Evolutionary conservation across 2,113 vertebrate genomes (phyloP).

Genomic region (Vidua macroura): DNA sequence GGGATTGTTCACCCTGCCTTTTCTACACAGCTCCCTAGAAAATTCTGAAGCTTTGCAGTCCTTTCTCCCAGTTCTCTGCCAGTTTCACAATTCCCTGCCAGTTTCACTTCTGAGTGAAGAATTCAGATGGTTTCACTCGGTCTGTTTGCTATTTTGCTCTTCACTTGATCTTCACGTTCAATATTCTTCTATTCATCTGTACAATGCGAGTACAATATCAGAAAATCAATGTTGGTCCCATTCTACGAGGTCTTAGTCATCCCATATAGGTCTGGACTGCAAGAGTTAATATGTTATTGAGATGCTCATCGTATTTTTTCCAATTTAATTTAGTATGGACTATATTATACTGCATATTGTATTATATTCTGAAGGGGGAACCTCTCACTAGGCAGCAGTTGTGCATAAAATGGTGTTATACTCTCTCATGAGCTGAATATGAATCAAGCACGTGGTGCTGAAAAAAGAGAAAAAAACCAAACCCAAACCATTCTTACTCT

Average conservation of each 20-base stretch:
- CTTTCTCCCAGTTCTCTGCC: neutral
- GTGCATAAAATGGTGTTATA: neutral
- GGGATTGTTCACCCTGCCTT: neutral
- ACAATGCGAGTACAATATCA: neutral
- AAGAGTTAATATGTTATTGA: neutral
- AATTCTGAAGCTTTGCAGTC: neutral
- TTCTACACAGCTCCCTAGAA: neutral
- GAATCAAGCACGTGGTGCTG: neutral
- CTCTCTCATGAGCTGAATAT: neutral
- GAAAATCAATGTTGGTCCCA: neutral
- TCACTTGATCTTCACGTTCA: neutral
- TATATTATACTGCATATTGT: too few species aligned
- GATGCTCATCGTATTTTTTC: neutral
- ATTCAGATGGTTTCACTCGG: neutral
- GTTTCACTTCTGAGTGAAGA: neutral
- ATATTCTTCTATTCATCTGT: neutral
- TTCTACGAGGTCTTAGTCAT: neutral
- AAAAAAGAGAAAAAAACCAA: neutral
- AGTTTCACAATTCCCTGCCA: neutral
- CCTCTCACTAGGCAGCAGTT: neutral
- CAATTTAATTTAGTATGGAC: neutral
- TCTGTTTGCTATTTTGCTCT: neutral
- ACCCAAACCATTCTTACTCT: neutral
- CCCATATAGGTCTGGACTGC: neutral
- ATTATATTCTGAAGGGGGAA: neutral